Evolutionary conservation across 2,797 vertebrate genomes (phyloP).

Genomic region (Neosilurus mollespiculum): DNA sequence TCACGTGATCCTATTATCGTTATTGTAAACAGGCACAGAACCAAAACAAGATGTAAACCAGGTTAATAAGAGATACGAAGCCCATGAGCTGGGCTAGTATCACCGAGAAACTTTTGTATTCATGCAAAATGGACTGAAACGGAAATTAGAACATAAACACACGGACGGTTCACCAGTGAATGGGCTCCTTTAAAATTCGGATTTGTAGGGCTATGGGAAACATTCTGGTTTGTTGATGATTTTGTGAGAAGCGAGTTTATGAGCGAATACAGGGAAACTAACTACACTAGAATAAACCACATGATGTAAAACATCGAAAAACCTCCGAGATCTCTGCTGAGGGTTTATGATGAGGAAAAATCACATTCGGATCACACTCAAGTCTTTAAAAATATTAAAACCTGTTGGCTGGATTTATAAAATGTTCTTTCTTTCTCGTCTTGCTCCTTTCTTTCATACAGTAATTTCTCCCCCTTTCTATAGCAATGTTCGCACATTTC

Average conservation of each 20-base stretch:
- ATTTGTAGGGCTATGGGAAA: not conserved
- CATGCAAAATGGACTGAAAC: no score
- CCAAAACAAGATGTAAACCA: no score
- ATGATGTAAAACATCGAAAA: not conserved
- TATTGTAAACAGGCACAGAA: no score
- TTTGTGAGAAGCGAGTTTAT: not conserved
- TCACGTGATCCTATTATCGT: no score
- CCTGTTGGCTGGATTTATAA: not conserved
- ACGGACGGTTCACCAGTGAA: no score
- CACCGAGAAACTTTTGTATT: no score
- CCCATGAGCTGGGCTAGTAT: no score
- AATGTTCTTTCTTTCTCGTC: not conserved
- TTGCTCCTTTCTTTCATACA: no score
- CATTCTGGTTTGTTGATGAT: not conserved
- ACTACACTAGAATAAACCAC: not conserved
- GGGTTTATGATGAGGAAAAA: constrained; percentile 2
- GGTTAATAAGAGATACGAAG: no score
- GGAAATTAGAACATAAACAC: no score
- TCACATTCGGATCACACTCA: not conserved
- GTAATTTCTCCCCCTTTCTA: not conserved
- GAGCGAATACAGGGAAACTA: not conserved
- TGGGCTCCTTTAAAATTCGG: no score
- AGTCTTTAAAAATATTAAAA: not conserved
- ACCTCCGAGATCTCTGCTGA: not conserved
- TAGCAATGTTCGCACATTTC: not conserved